These are phyloP conservation scores for Ophonus ardosiacus DNA, from an alignment of 2,888 invertebrate genomes.

Conservation along the genomic window DNA sequence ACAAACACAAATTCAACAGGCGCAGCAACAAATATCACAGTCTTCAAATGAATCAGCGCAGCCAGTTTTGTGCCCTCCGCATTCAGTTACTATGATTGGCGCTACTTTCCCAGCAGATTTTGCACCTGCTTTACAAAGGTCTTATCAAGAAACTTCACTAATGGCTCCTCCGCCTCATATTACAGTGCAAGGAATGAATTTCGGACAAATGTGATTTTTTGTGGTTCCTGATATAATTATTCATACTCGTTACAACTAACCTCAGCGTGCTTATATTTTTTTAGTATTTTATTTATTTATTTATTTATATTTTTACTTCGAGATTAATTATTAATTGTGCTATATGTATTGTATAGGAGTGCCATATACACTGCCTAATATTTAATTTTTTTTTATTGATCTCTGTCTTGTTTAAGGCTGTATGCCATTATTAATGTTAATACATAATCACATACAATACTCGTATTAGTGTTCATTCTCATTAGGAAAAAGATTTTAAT, in stretches of 20 bases:
- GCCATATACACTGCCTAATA: slow-evolving; percentile 16
- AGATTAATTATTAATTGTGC: slow-evolving; percentile 2
- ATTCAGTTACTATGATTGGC: slow-evolving; percentile 83
- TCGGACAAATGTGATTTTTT: slow-evolving; percentile 84
- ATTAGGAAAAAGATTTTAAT: slow-evolving; percentile 6
- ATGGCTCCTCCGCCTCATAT: slow-evolving; percentile 79
- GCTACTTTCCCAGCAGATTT: slow-evolving; percentile 83
- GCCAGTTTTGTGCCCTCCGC: slow-evolving; percentile 80
- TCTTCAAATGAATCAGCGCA: slow-evolving; percentile 72
- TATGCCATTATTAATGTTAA: slow-evolving; percentile 18
- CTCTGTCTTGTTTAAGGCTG: not conserved
- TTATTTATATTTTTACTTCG: not conserved
- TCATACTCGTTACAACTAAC: slow-evolving; percentile 11
- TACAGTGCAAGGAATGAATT: slow-evolving; percentile 86
- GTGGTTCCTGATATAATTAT: slow-evolving; percentile 22
- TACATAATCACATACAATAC: slow-evolving; percentile 23
- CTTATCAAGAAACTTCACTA: slow-evolving; percentile 72
- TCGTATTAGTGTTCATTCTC: slow-evolving; percentile 20
- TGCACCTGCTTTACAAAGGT: slow-evolving; percentile 78
- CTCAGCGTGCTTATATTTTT: not conserved
- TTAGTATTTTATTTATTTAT: not conserved
- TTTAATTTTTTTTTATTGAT: slow-evolving; percentile 22
- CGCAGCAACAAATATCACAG: slow-evolving; percentile 70
- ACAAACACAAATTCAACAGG: slow-evolving; percentile 18
- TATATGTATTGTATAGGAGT: slow-evolving; percentile 36